phyloP scores from a whole-genome alignment of 2,888 invertebrate species.

The Dilophus febrilis region DNA sequence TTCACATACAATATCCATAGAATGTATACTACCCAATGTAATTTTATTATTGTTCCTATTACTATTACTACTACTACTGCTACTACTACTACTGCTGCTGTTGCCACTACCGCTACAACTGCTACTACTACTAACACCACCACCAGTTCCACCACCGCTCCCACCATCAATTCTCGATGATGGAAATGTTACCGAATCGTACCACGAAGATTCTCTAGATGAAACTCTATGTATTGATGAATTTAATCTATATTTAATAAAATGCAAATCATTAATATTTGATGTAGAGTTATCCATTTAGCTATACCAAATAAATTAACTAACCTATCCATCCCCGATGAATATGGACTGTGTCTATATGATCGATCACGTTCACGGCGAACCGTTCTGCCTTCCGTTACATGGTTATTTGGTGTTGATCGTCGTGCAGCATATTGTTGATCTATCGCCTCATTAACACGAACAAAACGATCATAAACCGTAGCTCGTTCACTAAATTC shows the following conservation, averaged over 20 bases:
- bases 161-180: no score
- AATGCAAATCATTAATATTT: no score
- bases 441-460: slow-evolving; percentile 21
- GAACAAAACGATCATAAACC: slow-evolving; percentile 30
- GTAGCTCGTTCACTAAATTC: slow-evolving; percentile 29
- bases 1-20: no score
- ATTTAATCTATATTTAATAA: slow-evolving; percentile 15
- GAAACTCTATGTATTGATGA: slow-evolving; percentile 17
- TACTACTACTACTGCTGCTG: no score
- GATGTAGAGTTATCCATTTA: no score
- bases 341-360: slow-evolving; percentile 30
- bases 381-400: slow-evolving; percentile 20
- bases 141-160: no score
- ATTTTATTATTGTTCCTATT: no score
- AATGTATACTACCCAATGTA: no score
- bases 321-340: slow-evolving; percentile 28
- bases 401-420: slow-evolving; percentile 17
- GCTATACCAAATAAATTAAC: slow-evolving; percentile 4
- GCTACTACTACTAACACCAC: no score
- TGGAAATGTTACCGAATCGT: slow-evolving; percentile 19
- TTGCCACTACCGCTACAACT: no score
- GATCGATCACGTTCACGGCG: slow-evolving; percentile 28
- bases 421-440: slow-evolving; percentile 20
- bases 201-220: slow-evolving; percentile 23
- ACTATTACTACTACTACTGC: no score